A percentile compares a stretch with the other conserved stretches of the same genome.
These are phyloP conservation scores for Dufourea novaeangliae DNA, from an alignment of 1,140 invertebrate species.

Conservation along the genomic window DNA sequence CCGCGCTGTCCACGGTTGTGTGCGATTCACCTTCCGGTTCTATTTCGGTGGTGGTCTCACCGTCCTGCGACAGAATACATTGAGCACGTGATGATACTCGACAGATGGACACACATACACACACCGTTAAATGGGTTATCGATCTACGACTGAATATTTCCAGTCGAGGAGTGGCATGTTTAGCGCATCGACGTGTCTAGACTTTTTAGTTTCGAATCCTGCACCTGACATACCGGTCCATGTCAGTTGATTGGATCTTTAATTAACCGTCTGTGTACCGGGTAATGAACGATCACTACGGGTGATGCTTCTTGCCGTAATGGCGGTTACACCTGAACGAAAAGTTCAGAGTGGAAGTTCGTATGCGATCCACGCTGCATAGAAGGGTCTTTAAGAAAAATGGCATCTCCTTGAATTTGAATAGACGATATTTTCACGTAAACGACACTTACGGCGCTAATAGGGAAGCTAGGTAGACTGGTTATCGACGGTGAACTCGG, in stretches of 20 bases:
- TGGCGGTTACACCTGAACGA: too few relatives aligned
- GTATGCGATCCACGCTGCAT: too few relatives aligned
- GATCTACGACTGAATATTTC: not conserved
- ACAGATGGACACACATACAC: not conserved
- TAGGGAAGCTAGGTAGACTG: constrained; percentile 89
- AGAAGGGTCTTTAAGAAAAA: too few relatives aligned
- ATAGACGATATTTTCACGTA: not conserved
- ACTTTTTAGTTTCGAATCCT: too few relatives aligned
- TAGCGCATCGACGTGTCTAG: not conserved
- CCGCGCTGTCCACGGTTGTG: constrained; percentile 84
- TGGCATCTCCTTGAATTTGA: not conserved
- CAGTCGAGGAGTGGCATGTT: too few relatives aligned
- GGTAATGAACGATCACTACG: too few relatives aligned
- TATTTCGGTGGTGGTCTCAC: constrained; percentile 84
- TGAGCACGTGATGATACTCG: not conserved
- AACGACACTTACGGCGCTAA: constrained; percentile 84
- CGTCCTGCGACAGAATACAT: constrained; percentile 74
- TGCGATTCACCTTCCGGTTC: constrained; percentile 86
- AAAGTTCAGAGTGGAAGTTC: too few relatives aligned
- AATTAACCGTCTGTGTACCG: too few relatives aligned
- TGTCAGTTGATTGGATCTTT: too few relatives aligned
- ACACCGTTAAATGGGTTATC: not conserved
- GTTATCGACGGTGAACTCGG: constrained; percentile 88
- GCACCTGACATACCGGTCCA: too few relatives aligned
- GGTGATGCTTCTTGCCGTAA: too few relatives aligned